Evolutionary conservation across 2,888 invertebrate species (phyloP).

Genomic region (Tupiocoris notatus): DNA sequence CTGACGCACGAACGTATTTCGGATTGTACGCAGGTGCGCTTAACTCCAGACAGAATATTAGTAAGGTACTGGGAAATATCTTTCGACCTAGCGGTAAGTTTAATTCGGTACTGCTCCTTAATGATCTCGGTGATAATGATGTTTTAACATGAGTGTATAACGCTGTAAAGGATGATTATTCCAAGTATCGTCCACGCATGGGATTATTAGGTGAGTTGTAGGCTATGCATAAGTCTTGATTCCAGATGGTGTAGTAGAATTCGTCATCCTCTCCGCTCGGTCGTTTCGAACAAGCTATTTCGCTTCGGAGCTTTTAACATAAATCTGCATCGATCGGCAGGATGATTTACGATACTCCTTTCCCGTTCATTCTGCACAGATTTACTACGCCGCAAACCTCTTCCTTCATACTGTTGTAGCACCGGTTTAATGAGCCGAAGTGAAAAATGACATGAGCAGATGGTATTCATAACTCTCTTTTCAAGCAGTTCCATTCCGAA

Average conservation of each 20-base stretch:
- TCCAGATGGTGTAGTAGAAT: background rate
- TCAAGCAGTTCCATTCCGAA: background rate
- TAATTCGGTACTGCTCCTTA: no score
- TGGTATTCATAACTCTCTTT: slow-evolving; percentile 27
- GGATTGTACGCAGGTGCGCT: no score
- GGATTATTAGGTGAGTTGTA: no score
- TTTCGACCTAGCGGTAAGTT: no score
- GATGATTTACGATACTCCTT: slow-evolving; percentile 14
- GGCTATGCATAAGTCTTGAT: no score
- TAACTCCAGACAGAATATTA: no score
- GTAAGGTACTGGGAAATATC: no score
- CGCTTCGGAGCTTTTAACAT: slow-evolving; percentile 16
- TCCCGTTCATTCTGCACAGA: slow-evolving; percentile 4
- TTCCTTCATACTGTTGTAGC: background rate
- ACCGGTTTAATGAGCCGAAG: slow-evolving; percentile 23
- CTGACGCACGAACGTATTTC: no score
- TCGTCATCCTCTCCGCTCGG: background rate
- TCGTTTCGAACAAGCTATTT: background rate
- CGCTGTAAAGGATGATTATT: no score
- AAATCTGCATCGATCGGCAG: slow-evolving; percentile 19
- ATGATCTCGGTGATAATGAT: no score
- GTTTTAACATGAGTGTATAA: no score
- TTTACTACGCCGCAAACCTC: slow-evolving; percentile 4
- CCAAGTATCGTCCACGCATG: no score
- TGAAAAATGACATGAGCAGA: slow-evolving; percentile 27